phyloP scores from a whole-genome alignment of 2,797 vertebrate species.

The Scolopax bukidnonensis region DNA sequence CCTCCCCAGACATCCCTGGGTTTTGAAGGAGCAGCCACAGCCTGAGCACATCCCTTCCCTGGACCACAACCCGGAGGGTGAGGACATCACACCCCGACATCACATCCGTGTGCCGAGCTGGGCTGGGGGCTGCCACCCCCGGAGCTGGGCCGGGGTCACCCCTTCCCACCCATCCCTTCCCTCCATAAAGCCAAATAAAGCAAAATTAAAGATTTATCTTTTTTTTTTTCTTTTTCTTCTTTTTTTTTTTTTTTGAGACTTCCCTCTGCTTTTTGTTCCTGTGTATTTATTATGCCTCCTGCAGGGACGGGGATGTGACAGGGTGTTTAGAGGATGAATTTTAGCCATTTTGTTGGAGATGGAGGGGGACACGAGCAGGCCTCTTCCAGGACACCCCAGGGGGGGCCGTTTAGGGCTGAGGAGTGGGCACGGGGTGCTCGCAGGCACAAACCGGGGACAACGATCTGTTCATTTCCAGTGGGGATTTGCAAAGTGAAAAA shows the following conservation, averaged over 20 bases:
- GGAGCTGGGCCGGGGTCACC: not conserved
- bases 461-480: not conserved
- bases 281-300: not conserved
- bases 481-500: not conserved
- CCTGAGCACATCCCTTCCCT: not conserved
- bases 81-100: rapidly evolving
- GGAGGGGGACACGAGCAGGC: rapidly evolving
- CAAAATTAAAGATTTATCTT: too few relatives aligned
- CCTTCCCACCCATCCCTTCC: not conserved
- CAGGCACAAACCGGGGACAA: not conserved
- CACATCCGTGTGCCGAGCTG: rapidly evolving
- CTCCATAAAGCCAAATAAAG: not conserved
- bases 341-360: not conserved
- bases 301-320: not conserved
- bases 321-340: not conserved
- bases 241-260: not conserved
- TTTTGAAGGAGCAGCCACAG: not conserved
- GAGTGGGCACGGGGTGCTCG: not conserved
- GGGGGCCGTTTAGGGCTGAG: rapidly evolving
- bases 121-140: not conserved
- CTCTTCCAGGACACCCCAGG: not conserved
- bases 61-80: not conserved
- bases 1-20: not conserved
- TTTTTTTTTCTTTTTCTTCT: too few relatives aligned
- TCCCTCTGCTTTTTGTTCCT: not conserved